Base-by-base conservation (phyloP, 2,113 vertebrate species). In the Empidonax traillii region DNA sequence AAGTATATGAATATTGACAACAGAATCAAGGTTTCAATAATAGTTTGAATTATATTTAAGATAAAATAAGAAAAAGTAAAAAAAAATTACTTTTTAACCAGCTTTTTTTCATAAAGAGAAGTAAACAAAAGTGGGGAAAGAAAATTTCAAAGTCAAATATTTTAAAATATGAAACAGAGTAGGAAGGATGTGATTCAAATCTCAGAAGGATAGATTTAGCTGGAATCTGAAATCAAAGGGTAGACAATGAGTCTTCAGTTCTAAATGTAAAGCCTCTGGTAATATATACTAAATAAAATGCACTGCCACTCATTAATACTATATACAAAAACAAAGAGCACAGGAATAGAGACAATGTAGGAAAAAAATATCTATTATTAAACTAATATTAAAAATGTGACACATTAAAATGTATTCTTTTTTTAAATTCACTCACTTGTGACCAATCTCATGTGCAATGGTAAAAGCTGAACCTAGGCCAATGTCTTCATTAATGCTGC, bases 401-500 rank as follows among this genome's bases (percentile, higher is more conserved):
- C 92, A 93, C 78, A 97, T 96, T 97, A 87, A 96, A 96, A 96
- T 30, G 7, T 95, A 97, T 97, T 97, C 92, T 97, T 97, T 97
- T 98, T 97, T 95, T 94, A 97, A 97, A 97, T 83, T 97, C 96
- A 99, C 99, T 99, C 98, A 99, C 99, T 99, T 99, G 99, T 99
- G 99, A 98, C 99, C 99, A 94, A 99, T 99, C 98, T 99, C 99
- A 87, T 99, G 99, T 65, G 99, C 99, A 94, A 99, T 99, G 98
- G 99, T 99, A 98, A 99, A 99, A 96, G 99, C 99, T 90, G 99
- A 99, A 89, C 99, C 99, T 88, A 99, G 98, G 97, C 99, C 99
- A 97, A 99, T 99, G 98, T 99, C 99, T 99, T 99, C 99, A 97
- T 99, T 99, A 98, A 99, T 99, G 98, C 99, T 99, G 98, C 99